These are phyloP conservation scores for Scortum barcoo DNA, from an alignment of 2,113 vertebrate genomes.

Conservation along the genomic window DNA sequence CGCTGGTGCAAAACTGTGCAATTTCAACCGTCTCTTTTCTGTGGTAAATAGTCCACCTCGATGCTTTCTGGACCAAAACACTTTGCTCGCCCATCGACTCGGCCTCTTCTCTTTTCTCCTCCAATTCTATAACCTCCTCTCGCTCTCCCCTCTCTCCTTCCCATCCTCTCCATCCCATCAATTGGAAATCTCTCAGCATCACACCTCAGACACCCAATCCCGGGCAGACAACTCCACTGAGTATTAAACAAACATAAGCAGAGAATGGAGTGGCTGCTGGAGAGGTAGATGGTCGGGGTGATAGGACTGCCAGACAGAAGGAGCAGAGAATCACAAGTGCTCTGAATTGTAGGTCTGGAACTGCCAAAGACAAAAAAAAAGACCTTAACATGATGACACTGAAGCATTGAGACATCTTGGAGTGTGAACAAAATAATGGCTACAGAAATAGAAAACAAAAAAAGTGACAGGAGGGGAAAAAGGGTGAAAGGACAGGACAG, in stretches of 20 bases:
- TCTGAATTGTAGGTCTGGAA: constrained; percentile 62
- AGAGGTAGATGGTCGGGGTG: constrained; percentile 76
- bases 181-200: constrained; percentile 78
- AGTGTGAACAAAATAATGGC: constrained; percentile 52
- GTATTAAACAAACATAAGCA: constrained; percentile 88
- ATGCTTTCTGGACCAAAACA: constrained; percentile 74
- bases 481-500: constrained; percentile 6
- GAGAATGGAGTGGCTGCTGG: constrained; percentile 78
- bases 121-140: constrained; percentile 63
- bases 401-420: constrained; percentile 41
- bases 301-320: constrained; percentile 76
- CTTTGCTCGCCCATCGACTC: constrained; percentile 71
- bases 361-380: neutral
- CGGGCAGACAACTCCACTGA: constrained; percentile 76
- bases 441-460: constrained; percentile 26
- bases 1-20: constrained; percentile 62
- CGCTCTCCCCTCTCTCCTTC: constrained; percentile 40
- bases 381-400: constrained; percentile 53
- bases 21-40: constrained; percentile 55
- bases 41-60: constrained; percentile 60
- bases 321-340: constrained; percentile 75
- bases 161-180: constrained; percentile 72
- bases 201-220: constrained; percentile 76
- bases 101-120: constrained; percentile 65
- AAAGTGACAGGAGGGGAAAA: neutral